Evolutionary conservation across 2,113 vertebrate species (phyloP).

Genomic region (Perognathus longimembris): DNA sequence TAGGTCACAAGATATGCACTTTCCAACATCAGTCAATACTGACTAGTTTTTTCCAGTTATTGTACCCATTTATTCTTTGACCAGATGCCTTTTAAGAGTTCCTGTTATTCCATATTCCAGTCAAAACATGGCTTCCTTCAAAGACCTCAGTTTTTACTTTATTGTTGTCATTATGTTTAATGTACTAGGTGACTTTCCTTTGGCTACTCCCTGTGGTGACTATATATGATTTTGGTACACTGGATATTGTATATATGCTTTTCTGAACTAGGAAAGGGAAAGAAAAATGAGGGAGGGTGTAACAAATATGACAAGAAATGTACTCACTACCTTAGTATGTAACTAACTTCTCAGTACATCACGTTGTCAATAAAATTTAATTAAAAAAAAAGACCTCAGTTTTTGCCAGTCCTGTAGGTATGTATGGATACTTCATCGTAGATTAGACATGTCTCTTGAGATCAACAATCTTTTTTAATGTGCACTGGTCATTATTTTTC

Average conservation of each 20-base stretch:
- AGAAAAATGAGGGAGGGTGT: too few species aligned
- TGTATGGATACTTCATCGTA: neutral
- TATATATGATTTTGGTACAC: too few species aligned
- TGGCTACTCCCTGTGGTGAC: too few species aligned
- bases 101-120: neutral
- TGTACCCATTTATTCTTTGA: neutral
- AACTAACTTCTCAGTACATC: too few species aligned
- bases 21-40: slow-evolving; percentile 20
- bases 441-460: neutral
- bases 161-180: too few species aligned
- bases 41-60: slow-evolving; percentile 29
- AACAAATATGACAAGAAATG: too few species aligned
- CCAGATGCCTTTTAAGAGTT: neutral
- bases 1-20: neutral
- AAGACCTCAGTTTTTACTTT: neutral
- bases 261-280: too few species aligned
- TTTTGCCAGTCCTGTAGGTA: neutral
- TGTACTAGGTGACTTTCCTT: too few species aligned
- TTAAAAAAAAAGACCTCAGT: neutral
- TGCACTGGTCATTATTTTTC: neutral
- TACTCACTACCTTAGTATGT: too few species aligned
- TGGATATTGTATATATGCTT: too few species aligned
- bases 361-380: too few species aligned
- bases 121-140: neutral
- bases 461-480: neutral